These are phyloP conservation scores for Diplogasteroides magnus DNA, from an alignment of 1,140 invertebrate species.

Conservation along the genomic window DNA sequence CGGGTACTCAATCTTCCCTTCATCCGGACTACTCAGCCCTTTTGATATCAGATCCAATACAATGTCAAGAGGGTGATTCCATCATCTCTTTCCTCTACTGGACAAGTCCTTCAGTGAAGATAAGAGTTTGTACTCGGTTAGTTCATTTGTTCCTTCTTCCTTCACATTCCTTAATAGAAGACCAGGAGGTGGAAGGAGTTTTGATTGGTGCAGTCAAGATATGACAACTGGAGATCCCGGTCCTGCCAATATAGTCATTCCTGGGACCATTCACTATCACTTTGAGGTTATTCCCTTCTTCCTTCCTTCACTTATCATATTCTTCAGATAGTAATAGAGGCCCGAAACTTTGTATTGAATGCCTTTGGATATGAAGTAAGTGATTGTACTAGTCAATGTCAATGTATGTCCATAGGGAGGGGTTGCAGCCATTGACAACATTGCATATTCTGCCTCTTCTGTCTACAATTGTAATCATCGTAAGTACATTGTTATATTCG, in stretches of 20 bases:
- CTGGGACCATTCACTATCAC: constrained; percentile 31
- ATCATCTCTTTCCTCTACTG: constrained; percentile 36
- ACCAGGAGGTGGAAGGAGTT: constrained; percentile 27
- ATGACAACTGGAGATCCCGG: constrained; percentile 39
- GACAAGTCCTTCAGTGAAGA: constrained; percentile 30
- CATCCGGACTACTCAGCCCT: constrained; percentile 24
- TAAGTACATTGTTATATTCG: constrained; percentile 17
- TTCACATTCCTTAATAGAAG: not conserved
- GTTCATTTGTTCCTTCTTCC: not conserved
- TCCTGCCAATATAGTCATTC: constrained; percentile 28
- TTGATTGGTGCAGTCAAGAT: constrained; percentile 36
- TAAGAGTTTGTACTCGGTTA: constrained; percentile 29
- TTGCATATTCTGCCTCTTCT: constrained; percentile 30
- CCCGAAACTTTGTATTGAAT: constrained; percentile 32
- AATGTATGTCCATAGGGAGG: constrained; percentile 37
- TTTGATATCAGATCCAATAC: constrained; percentile 35
- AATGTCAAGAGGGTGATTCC: constrained; percentile 41
- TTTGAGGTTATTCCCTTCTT: constrained; percentile 30
- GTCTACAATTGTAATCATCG: constrained; percentile 39
- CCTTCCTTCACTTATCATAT: not conserved
- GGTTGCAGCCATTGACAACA: constrained; percentile 37
- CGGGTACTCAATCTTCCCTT: constrained; percentile 27
- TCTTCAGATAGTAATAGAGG: constrained; percentile 42
- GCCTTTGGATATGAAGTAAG: too few species aligned
- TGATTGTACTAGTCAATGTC: too few species aligned